Percentiles rank a stretch among this genome's conserved stretches.
These are phyloP conservation scores for Scartelaos histophorus DNA, from an alignment of 2,113 vertebrate genomes.

Conservation along the genomic window DNA sequence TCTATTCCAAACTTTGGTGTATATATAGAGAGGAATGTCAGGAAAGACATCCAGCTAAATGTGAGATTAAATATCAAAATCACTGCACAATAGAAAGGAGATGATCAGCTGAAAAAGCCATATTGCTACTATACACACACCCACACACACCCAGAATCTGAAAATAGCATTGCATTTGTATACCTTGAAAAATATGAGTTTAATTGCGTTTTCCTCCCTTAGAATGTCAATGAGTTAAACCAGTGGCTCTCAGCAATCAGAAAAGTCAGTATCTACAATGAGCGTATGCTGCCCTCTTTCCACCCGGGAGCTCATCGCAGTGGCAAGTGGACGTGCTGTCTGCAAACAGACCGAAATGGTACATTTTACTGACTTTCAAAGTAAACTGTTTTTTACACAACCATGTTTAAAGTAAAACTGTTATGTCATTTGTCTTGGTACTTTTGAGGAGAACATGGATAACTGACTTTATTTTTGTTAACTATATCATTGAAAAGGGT, in stretches of 20 bases:
- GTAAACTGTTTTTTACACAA: neutral
- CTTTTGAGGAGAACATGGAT: neutral
- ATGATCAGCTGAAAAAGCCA: neutral
- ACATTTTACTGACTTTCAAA: conserved; percentile 44
- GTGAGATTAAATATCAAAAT: neutral
- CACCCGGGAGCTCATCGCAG: conserved; percentile 84
- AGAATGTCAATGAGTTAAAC: conserved; percentile 90
- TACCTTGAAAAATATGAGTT: neutral
- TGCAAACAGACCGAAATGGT: conserved; percentile 79
- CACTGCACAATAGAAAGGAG: neutral
- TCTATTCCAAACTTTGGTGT: neutral
- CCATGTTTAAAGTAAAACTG: neutral
- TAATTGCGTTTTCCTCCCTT: conserved; percentile 1
- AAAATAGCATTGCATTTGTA: neutral
- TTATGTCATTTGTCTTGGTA: neutral
- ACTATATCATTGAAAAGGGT: no score
- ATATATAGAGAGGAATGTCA: neutral
- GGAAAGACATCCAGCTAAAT: neutral
- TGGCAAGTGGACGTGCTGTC: conserved; percentile 89
- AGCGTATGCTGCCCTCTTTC: conserved; percentile 80
- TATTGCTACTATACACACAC: neutral
- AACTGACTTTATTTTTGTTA: neutral
- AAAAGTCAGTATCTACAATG: conserved; percentile 84
- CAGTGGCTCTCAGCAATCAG: conserved; percentile 91
- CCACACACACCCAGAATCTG: neutral